phyloP scores from a whole-genome alignment of 2,113 vertebrate genomes.

The Mustela lutreola region DNA sequence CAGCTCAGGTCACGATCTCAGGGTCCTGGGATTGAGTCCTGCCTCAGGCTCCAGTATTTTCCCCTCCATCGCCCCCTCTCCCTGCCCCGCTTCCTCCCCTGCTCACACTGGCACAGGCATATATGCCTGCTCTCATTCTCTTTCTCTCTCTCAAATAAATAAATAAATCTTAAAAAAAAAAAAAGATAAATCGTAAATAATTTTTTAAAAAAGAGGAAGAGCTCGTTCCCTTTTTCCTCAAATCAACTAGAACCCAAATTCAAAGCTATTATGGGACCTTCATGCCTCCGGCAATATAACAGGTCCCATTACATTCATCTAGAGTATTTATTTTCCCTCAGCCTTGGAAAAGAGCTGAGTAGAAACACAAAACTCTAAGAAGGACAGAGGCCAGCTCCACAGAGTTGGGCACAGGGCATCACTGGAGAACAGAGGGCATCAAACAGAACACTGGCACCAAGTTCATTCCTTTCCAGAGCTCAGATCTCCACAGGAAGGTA shows the following conservation, averaged over 20 bases:
- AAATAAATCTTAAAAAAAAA: background rate
- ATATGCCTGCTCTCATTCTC: background rate
- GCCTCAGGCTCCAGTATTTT: background rate
- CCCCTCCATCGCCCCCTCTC: background rate
- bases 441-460: background rate
- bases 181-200: background rate
- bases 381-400: background rate
- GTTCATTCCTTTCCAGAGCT: background rate
- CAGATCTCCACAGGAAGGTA: background rate
- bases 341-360: background rate
- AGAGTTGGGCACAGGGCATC: background rate
- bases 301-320: background rate
- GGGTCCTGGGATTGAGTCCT: background rate
- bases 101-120: background rate
- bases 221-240: background rate
- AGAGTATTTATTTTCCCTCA: slow-evolving; percentile 20
- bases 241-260: slow-evolving; percentile 22
- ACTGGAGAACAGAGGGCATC: too few relatives aligned
- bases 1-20: background rate
- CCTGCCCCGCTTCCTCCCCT: background rate
- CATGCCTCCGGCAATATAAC: background rate
- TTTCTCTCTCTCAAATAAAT: background rate
- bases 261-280: background rate
- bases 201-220: background rate
- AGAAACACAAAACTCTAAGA: background rate